Percentiles rank a stretch among this genome's conserved stretches.
Conservation (phyloP, 2,797 vertebrate species). For the Epinephelus awoara region DNA sequence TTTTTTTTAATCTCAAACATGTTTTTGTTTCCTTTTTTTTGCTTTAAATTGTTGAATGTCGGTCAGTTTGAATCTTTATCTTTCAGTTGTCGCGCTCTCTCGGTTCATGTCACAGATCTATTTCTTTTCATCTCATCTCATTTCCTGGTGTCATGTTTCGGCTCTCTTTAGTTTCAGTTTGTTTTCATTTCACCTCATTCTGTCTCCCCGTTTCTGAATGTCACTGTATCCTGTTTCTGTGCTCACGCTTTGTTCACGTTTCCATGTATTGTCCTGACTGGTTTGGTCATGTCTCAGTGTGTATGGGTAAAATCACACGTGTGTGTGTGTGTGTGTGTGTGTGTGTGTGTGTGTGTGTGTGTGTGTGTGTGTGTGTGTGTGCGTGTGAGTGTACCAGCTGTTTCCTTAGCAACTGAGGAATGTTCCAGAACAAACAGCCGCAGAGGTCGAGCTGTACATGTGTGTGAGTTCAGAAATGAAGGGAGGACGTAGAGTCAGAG, state of each 20-base stretch:
- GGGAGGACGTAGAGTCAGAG: too few relatives aligned
- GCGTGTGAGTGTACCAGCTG: slow-evolving; percentile 26
- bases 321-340: slow-evolving; percentile 1
- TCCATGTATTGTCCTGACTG: slow-evolving; percentile 3
- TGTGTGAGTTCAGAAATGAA: neutral
- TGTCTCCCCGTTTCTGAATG: too few relatives aligned
- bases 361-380: slow-evolving; percentile 16
- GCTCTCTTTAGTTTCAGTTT: too few relatives aligned
- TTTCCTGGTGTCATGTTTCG: too few relatives aligned
- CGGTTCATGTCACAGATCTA: too few relatives aligned
- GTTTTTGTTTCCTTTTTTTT: too few relatives aligned
- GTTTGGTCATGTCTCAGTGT: slow-evolving; percentile 10
- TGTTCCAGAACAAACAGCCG: slow-evolving; percentile 28
- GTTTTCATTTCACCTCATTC: too few relatives aligned
- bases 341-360: slow-evolving; percentile 19
- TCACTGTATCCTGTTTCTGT: neutral
- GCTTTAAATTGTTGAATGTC: too few relatives aligned
- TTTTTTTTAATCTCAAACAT: too few relatives aligned
- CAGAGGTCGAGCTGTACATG: slow-evolving; percentile 7
- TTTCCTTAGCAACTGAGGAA: slow-evolving; percentile 45
- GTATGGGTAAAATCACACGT: neutral
- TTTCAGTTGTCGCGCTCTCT: too few relatives aligned
- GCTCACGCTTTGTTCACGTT: neutral
- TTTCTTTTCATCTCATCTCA: too few relatives aligned
- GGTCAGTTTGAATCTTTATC: too few relatives aligned